Percentiles rank a stretch among this genome's conserved stretches.
Conservation (phyloP, 2,797 vertebrate genomes). For the Coregonus suidteri region DNA sequence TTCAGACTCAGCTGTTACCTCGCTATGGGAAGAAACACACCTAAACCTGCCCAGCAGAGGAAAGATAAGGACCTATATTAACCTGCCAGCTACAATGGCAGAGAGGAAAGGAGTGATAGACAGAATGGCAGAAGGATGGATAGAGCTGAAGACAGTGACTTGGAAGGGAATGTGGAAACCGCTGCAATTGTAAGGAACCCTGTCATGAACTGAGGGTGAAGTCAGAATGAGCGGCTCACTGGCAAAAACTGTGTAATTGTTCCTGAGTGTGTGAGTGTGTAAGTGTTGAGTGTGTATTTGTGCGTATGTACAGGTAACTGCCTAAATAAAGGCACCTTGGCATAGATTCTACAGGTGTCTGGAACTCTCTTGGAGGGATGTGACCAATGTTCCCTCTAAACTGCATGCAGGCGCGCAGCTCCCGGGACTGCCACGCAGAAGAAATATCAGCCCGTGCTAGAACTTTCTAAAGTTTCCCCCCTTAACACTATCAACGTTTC, state of each 20-base stretch:
- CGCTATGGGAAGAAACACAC: slow-evolving; percentile 79
- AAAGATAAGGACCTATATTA: background rate
- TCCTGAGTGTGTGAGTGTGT: background rate
- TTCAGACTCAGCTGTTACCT: slow-evolving; percentile 84
- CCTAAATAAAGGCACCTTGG: too few relatives aligned
- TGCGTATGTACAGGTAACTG: too few relatives aligned
- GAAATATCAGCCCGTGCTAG: too few relatives aligned
- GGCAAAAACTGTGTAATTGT: background rate
- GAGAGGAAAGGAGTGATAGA: background rate
- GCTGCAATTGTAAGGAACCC: background rate
- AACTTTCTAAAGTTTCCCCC: too few relatives aligned
- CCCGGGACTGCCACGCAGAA: too few relatives aligned
- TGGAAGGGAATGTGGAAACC: background rate
- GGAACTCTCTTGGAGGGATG: too few relatives aligned
- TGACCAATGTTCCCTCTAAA: too few relatives aligned
- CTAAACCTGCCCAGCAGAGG: slow-evolving; percentile 54
- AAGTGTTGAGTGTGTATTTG: background rate
- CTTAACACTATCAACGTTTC: too few relatives aligned
- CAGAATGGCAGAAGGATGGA: background rate
- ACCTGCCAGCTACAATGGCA: slow-evolving; percentile 10
- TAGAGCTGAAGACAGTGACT: slow-evolving; percentile 1
- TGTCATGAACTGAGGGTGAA: background rate
- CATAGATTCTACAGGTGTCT: too few relatives aligned
- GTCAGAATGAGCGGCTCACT: background rate
- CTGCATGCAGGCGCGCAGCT: too few relatives aligned